Conservation (phyloP, 2,113 vertebrate genomes). For the Bungarus multicinctus region DNA sequence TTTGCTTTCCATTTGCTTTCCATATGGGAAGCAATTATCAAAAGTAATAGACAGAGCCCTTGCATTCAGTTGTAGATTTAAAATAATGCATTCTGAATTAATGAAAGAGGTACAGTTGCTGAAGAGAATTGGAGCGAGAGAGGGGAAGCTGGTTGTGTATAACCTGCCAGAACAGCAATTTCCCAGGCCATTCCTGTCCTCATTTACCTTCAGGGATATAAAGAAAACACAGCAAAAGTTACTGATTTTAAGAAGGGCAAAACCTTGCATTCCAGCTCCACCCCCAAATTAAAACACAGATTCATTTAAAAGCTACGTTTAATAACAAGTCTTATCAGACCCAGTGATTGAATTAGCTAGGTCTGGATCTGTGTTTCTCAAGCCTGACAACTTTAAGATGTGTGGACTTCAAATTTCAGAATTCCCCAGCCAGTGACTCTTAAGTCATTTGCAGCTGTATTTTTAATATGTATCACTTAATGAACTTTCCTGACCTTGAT, state of each 20-base stretch:
- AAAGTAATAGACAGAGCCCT: constrained; percentile 63
- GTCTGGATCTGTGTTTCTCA: neutral
- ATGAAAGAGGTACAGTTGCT: constrained; percentile 51
- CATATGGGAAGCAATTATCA: constrained; percentile 64
- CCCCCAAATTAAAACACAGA: neutral
- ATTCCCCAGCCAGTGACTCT: neutral
- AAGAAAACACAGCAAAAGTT: constrained; percentile 32
- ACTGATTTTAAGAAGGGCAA: constrained; percentile 45
- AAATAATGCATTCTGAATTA: constrained; percentile 57
- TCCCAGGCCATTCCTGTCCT: constrained; percentile 51
- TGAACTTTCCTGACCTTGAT: neutral
- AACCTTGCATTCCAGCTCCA: constrained; percentile 26
- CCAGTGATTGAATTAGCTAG: neutral
- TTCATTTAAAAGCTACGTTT: neutral
- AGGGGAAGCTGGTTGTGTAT: constrained; percentile 50
- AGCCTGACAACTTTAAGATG: neutral
- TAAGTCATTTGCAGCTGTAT: neutral
- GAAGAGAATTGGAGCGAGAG: constrained; percentile 2
- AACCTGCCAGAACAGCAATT: constrained; percentile 56
- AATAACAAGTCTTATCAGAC: neutral
- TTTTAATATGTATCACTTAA: neutral
- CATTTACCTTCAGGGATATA: constrained; percentile 39
- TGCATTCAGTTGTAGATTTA: constrained; percentile 45
- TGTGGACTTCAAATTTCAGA: neutral
- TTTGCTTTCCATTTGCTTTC: constrained; percentile 64